Conservation (phyloP, 2,113 vertebrate species). For the Circaetus cinerascens region DNA sequence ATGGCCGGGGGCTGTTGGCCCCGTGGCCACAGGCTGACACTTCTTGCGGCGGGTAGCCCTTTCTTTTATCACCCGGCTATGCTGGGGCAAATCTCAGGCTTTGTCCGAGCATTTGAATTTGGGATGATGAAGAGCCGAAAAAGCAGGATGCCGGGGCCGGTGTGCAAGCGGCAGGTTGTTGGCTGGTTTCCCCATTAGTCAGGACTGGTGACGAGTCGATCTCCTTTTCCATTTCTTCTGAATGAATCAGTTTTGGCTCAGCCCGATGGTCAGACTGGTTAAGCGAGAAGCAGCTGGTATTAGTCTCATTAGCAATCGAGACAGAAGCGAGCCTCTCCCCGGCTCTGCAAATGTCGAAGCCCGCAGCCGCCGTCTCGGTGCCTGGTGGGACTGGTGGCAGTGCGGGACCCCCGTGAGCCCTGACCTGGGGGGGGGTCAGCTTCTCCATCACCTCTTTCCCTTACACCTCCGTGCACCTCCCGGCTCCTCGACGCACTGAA, state of each 20-base stretch:
- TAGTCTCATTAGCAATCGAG: background rate
- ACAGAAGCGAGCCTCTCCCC: background rate
- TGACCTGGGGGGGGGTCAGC: rapidly evolving
- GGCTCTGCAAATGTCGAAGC: background rate
- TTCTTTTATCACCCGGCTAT: rapidly evolving
- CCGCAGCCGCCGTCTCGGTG: rapidly evolving
- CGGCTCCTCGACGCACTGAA: rapidly evolving
- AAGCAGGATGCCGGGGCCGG: background rate
- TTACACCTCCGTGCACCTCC: background rate
- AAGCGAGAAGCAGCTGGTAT: background rate
- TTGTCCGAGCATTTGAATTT: rapidly evolving
- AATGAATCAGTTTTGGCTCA: conserved; percentile 56
- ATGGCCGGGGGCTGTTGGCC: background rate
- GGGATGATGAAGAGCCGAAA: background rate
- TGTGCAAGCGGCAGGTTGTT: background rate
- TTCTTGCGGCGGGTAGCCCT: background rate
- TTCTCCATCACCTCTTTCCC: background rate
- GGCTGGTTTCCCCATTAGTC: background rate
- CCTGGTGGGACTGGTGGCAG: background rate
- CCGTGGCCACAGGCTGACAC: background rate
- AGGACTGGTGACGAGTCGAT: background rate
- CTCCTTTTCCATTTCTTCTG: conserved; percentile 29
- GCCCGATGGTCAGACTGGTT: conserved; percentile 38
- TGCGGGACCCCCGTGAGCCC: background rate
- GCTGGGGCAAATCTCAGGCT: background rate